These are phyloP conservation scores for Thymelicus sylvestris DNA, from an alignment of 2,888 invertebrate genomes.

Conservation along the genomic window DNA sequence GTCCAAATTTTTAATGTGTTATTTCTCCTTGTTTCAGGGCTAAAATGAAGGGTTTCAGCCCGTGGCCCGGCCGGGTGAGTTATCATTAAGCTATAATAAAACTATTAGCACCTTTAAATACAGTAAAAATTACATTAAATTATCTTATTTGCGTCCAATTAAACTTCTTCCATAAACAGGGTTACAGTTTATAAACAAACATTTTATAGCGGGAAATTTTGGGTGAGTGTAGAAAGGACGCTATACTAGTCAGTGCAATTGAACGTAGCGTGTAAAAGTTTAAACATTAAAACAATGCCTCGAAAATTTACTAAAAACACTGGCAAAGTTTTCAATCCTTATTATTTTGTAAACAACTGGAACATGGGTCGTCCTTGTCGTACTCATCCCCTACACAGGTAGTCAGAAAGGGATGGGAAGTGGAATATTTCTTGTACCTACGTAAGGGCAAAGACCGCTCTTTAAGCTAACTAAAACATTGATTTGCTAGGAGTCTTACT, in stretches of 20 bases:
- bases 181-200: conserved; percentile 25
- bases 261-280: conserved; percentile 37
- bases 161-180: conserved; percentile 11
- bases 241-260: conserved; percentile 30
- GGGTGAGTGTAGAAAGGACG: conserved; percentile 35
- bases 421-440: conserved; percentile 2
- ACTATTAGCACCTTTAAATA: conserved; percentile 8
- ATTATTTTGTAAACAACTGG: conserved; percentile 36
- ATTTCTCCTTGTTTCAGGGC: conserved; percentile 89
- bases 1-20: conserved; percentile 35
- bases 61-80: conserved; percentile 99
- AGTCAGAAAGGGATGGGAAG: conserved; percentile 31
- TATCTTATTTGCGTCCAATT: background rate
- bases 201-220: conserved; percentile 43
- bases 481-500: no score
- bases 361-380: conserved; percentile 11
- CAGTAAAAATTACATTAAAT: background rate
- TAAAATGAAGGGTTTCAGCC: conserved; percentile 98
- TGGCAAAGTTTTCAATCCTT: conserved; percentile 8
- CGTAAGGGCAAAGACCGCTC: conserved; percentile 17
- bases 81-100: conserved; percentile 55
- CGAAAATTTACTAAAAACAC: background rate
- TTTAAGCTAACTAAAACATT: no score
- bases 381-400: background rate
- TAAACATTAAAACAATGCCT: conserved; percentile 2